Evolutionary conservation across 2,797 vertebrate species (phyloP), one percentile per base, ranked within the genome.

Genomic region (Lophius americanus): DNA sequence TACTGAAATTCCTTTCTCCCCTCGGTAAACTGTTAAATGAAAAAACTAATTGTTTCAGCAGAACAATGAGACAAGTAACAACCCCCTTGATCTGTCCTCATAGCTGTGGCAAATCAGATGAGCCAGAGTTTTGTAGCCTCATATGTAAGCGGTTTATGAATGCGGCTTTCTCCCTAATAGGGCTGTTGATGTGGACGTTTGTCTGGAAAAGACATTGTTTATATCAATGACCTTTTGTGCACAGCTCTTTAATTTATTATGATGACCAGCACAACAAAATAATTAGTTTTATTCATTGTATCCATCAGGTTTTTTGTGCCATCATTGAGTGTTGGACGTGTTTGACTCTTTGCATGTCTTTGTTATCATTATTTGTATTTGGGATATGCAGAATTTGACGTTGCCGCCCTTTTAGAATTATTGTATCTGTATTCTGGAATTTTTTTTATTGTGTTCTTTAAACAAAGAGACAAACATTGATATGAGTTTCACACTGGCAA

Each of bases 401-500:
- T 23, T 23, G 23, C 23, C 23, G 23, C 23, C 23, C 23, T 23
- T 23, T 23, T 23, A 2, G 1, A 23, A 23, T 23, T 23, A 23
- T 23, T 23, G 23, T 23, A 23, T 23, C 23, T 23, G 23, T 23
- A 23, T 23, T 64, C 35, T 55, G 55, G 58, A 37, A 43, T 78
- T 86, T 79, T 14, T 73, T 73, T 87, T 89, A 73, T 82, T 72
- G 10, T 49, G 50, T 69, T 75, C 73, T 73, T 86, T 73, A 85
- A 87, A 80, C 77, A 78, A 75, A 78, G 75, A 83, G 82, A 85
- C 88, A 89, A 85, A 73, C 86, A 77, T 84, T 87, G 69, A 84
- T 64, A 75, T 79, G 83, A 88, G 86, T 87, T 90, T 89, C 88
- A 91, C 89, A 89, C 85, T 84, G 88, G 73, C 61, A 62, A 82